Conservation (phyloP, 2,888 invertebrate genomes). For the Hirtodrosophila cameraria region DNA sequence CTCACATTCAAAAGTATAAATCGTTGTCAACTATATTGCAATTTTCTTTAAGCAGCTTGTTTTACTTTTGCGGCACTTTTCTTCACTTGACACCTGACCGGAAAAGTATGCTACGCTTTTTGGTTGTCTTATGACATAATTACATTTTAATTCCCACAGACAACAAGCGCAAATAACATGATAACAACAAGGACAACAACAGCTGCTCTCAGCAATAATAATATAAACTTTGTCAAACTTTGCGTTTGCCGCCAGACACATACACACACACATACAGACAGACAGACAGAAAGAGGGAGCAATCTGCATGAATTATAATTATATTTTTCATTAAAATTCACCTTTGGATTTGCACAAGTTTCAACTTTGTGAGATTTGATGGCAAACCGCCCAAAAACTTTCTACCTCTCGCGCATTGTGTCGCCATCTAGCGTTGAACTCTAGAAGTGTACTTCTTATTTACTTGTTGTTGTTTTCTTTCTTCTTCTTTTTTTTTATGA, state of each 20-base stretch:
- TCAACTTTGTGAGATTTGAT: constrained; percentile 54
- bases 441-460: not conserved
- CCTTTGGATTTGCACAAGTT: constrained; percentile 62
- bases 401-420: constrained; percentile 47
- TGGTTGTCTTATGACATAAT: constrained; percentile 61
- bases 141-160: constrained; percentile 73
- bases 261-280: constrained; percentile 6
- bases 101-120: constrained; percentile 50
- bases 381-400: constrained; percentile 39
- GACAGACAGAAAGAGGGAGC: constrained; percentile 19
- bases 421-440: constrained; percentile 42
- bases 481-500: constrained; percentile 13
- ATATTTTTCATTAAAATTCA: constrained; percentile 78
- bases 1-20: too few species aligned
- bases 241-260: constrained; percentile 32
- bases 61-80: too few species aligned
- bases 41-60: constrained; percentile 26
- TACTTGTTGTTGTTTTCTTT: constrained; percentile 38
- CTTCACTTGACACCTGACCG: constrained; percentile 40
- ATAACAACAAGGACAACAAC: constrained; percentile 37
- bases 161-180: constrained; percentile 58
- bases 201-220: constrained; percentile 48
- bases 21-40: constrained; percentile 27
- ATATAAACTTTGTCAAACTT: constrained; percentile 70
- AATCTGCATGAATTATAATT: constrained; percentile 78